Evolutionary conservation across 1,140 invertebrate genomes (phyloP).

Genomic region (Leucophenga varia): DNA sequence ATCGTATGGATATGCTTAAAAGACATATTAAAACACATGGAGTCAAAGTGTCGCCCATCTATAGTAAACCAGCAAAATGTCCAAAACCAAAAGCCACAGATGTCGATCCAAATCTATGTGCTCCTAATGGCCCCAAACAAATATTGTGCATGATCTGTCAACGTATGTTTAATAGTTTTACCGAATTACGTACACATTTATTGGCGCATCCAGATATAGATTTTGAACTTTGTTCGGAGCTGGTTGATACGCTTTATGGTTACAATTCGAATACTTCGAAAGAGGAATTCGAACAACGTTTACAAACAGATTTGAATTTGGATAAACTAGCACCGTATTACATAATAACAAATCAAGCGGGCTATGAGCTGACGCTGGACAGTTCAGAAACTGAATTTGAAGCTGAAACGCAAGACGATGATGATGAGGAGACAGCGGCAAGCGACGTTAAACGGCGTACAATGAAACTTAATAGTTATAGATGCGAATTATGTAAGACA

Average conservation of each 20-base stretch:
- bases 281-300: background rate
- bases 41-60: background rate
- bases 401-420: background rate
- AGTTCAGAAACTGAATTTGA: conserved; percentile 1
- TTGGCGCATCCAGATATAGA: background rate
- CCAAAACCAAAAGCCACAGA: no score
- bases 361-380: background rate
- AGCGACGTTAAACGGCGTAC: no score
- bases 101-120: background rate
- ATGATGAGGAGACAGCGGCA: background rate
- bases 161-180: background rate
- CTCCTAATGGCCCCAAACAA: background rate
- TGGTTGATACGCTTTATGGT: background rate
- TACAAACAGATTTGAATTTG: background rate
- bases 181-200: background rate
- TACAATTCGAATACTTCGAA: background rate
- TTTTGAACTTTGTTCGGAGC: background rate
- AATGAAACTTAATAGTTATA: conserved; percentile 3
- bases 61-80: background rate
- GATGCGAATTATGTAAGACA: background rate
- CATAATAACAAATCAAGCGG: background rate
- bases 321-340: background rate
- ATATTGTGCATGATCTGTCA: background rate
- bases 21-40: background rate
- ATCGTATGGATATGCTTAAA: background rate